Conservation (phyloP, 2,888 invertebrate genomes). For the Agelastica alni region DNA sequence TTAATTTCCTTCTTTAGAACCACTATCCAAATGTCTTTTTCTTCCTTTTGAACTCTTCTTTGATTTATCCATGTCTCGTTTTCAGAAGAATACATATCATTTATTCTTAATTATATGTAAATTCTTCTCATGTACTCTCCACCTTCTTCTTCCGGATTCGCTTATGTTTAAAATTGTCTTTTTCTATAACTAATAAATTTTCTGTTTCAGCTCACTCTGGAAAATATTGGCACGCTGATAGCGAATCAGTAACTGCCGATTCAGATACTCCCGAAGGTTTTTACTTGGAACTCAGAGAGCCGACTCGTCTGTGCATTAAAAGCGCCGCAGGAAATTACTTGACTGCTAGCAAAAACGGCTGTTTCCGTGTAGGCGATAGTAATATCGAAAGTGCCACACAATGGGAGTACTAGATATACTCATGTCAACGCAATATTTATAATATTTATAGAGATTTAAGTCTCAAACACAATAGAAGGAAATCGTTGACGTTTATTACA, state of each 20-base stretch:
- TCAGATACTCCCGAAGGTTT: slow-evolving; percentile 83
- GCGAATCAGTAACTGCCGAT: slow-evolving; percentile 85
- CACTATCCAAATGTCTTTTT: too few species aligned
- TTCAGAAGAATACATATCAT: too few species aligned
- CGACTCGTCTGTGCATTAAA: slow-evolving; percentile 90
- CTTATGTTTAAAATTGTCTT: too few species aligned
- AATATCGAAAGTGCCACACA: slow-evolving; percentile 82
- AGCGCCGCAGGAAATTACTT: slow-evolving; percentile 76
- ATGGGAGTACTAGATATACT: slow-evolving; percentile 84
- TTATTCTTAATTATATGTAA: too few species aligned
- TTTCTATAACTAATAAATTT: too few species aligned
- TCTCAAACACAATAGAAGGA: neutral
- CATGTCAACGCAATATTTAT: slow-evolving; percentile 1
- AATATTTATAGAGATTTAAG: neutral
- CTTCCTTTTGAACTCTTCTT: too few species aligned
- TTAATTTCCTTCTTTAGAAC: too few species aligned
- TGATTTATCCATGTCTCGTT: too few species aligned
- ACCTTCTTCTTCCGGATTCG: too few species aligned
- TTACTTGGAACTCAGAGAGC: slow-evolving; percentile 90
- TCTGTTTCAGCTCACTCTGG: slow-evolving; percentile 82
- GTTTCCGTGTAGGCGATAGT: slow-evolving; percentile 80
- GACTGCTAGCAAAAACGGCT: slow-evolving; percentile 89
- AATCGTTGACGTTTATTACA: too few species aligned
- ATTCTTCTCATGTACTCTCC: too few species aligned
- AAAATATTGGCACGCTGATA: slow-evolving; percentile 92